These are phyloP conservation scores for Capitella teleta DNA, from an alignment of 1,140 invertebrate species.

Conservation along the genomic window DNA sequence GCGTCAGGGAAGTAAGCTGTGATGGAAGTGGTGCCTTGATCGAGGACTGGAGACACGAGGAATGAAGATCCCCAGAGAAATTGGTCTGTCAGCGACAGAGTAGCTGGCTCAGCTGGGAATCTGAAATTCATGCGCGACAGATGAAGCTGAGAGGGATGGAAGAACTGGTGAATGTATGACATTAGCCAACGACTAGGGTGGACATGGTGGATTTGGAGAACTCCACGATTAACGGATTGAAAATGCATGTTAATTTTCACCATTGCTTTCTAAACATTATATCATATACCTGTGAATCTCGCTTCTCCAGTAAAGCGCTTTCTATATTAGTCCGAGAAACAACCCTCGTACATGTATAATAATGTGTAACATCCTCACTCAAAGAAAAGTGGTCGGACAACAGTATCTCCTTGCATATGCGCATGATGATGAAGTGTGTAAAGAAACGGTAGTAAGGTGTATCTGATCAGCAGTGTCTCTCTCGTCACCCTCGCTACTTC, in stretches of 20 bases:
- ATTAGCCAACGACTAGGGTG: too few species aligned
- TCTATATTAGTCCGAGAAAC: too few species aligned
- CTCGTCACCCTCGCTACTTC: conserved; percentile 24
- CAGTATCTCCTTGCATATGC: conserved; percentile 25
- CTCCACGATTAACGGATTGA: too few species aligned
- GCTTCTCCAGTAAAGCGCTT: too few species aligned
- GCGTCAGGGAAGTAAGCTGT: not conserved
- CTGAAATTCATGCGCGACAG: not conserved
- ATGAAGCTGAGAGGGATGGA: too few species aligned
- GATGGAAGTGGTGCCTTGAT: not conserved
- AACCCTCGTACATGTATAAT: too few species aligned
- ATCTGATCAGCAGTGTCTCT: conserved; percentile 27
- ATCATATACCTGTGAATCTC: too few species aligned
- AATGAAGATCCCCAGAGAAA: conserved; percentile 1
- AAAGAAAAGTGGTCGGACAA: conserved; percentile 31
- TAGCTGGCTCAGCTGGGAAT: not conserved
- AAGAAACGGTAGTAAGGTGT: conserved; percentile 33
- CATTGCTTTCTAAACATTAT: too few species aligned
- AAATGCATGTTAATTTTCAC: too few species aligned
- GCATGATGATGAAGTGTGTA: conserved; percentile 34
- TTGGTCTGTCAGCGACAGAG: not conserved
- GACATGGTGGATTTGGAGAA: too few species aligned
- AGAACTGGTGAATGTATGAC: too few species aligned
- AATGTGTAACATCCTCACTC: too few species aligned
- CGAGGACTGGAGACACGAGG: conserved; percentile 1